Evolutionary conservation across 1,140 invertebrate species (phyloP), one percentile per base, ranked within the genome.

Genomic region (Ips nitidus): DNA sequence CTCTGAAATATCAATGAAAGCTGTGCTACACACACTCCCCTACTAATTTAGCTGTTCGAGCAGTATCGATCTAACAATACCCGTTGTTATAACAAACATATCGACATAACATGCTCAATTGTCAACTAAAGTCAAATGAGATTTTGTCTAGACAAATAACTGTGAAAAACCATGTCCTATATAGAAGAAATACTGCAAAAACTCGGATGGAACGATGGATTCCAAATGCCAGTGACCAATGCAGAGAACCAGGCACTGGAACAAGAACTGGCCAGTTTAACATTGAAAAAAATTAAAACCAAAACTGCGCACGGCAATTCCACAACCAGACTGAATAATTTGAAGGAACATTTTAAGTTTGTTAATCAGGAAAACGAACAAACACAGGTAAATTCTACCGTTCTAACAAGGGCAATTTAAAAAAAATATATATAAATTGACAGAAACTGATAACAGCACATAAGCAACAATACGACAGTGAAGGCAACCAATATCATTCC

Each of bases 151-250:
- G 22, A 22, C 22, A 22, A 22, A 22, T 22, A 22, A 22, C 22
- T 22, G 22, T 22, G 22, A 22, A 22, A 22, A 22, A 50, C 59
- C 58, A 69, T 69, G 69, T 36, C 68, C 37, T 66, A 70, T 66
- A 85, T 90, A 68, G 82, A 84, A n/a, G 82, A 88, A 71, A 80
- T 91, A 71, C 80, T 91, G 41, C 85, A 84, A 75, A 83, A 88
- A 74, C 78, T 91, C n/a, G 90, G 89, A 6, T 91, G 89, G 88
- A 83, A 83, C 61, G 84, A 88, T 74, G 89, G 89, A 7, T 90
- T 89, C 67, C 85, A 86, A 73, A 86, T 92, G 73, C 90, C 90
- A 2, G 83, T 91, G 22, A 87, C 90, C 2, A 90, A 90, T 81
- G 84, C 85, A 60, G 86, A 88, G 76, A 92, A 92, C 73, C 85